Base-by-base conservation (phyloP, 1,140 invertebrate species). In the Cephus cinctus region DNA sequence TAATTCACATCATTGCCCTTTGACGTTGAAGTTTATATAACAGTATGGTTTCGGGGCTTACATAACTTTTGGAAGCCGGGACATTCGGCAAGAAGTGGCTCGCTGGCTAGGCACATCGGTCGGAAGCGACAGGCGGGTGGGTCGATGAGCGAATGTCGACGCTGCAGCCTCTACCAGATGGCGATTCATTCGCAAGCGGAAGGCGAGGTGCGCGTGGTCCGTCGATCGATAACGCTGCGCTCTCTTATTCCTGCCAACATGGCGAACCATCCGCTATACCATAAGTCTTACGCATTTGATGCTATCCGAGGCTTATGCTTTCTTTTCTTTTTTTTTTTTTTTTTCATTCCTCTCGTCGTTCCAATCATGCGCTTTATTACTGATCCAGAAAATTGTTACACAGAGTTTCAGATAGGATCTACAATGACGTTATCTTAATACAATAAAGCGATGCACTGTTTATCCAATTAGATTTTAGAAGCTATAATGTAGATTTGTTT, bases 151-250 rank as follows among this genome's bases (percentile, higher is more conserved):
- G 34, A 11, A 18, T 36, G 27, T 8, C 27, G 27, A 32, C 15
- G 43, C 34, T 30, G 39, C 27, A 20, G 43, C 35, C 19, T n/a
- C 40, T 54, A 56, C 63, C 66, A 75, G 72, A 68, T 71, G 72
- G 69, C 67, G 42, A 25, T 20, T 22, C 18, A 22, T 40, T 22
- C 23, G 25, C 38, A 31, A 15, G 22, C 27, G 47, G 38, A 48
- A 35, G 25, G 39, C 32, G 27, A 46, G 54, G 45, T 50, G 15
- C 50, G 27, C 9, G 40, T 43, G n/a, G n/a, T n/a, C n/a, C 51
- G 49, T 21, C 56, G 64, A 76, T 75, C 74, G 71, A 76, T 76
- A 63, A 70, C 65, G 65, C 52, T 61, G 62, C 66, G 50, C 59
- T 61, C 52, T 36, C 34, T n/a, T n/a, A n/a, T n/a, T n/a, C n/a